Base-by-base conservation (phyloP, 2,797 vertebrate species). In the Mallotus villosus region DNA sequence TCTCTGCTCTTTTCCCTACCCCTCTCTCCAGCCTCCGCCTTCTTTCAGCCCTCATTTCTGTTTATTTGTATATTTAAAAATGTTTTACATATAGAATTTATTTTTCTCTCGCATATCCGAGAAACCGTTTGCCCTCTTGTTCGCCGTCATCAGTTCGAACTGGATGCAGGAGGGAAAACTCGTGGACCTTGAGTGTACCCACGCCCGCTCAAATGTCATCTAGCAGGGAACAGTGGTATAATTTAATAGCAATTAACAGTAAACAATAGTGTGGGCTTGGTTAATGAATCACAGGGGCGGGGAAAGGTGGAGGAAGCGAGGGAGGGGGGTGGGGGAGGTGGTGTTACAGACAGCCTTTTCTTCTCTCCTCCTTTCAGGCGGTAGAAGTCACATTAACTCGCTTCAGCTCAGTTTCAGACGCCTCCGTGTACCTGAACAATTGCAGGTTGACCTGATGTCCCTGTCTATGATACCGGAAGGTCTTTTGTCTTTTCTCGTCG, bases 111-210 rank as follows among this genome's bases (percentile, higher is more conserved):
- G 51, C 85, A 84, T 80, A 77, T 81, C 84, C 83, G 85, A 77
- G 81, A 11, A 41, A 41, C 83, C 88, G 92, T 92, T 93, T 92
- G 87, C 87, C 89, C 93, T 90, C 83, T 91, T 80, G 91, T 90
- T 84, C 89, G 88, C 87, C 87, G 90, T 81, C 84, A 88, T 81
- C 84, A 84, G 90, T 89, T 92, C 84, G 88, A 83, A 90, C 91
- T 90, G 88, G 91, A 91, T 89, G 90, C 90, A 84, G 86, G 84
- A 22, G 22, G 22, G 83, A 86, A 89, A 78, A 86, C 78, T 69
- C 53, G 65, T 84, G 74, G 65, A 60, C 74, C 81, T 74, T 84
- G 85, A 85, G 79, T 90, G 88, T 92, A 92, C 91, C 88, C 84
- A 78, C 87, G 80, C 83, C 86, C 86, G 86, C 82, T 79, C 71